Base-by-base conservation (phyloP, 2,113 vertebrate genomes). In the Sylvilagus bachmani region DNA sequence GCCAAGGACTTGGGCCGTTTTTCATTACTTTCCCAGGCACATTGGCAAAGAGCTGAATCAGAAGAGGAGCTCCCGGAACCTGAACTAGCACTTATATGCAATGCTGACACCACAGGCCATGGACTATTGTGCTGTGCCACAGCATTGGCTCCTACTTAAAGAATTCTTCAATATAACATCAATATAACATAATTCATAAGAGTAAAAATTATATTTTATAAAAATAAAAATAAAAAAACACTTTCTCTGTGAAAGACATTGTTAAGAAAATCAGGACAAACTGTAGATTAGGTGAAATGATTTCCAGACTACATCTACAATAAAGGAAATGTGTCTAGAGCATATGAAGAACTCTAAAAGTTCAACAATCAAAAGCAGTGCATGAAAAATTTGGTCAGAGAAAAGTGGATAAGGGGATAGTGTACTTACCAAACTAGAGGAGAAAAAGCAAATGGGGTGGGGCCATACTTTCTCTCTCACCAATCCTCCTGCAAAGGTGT, bases 261-360 rank as follows among this genome's bases (percentile, higher is more conserved):
- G 16, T 67, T 77, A 74, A 86, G 25, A 38, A 61, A 92, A 84
- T 66, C 14, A 85, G 84, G 66, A 62, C 27, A 78, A 82, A 17
- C 27, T 89, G 36, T 0, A 86, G 29, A 64, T 33, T 61, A 8
- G 11, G 51, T 89, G 71, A 89, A 82, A 83, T 74, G 90, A 92
- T 79, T 92, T 93, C 1, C 6, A 94, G 77, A 87, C 79, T 87
- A 64, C 6, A 74, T 70, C 75, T n/a, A 6, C 67, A 86, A 55
- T 27, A 91, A 70, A 64, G 82, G 10, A 90, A n/a, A 55, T n/a
- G 3, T 79, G 38, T 21, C 38, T 24, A 69, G 19, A 77, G 21
- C 79, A 74, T 75, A 14, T 51, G 16, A 87, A 87, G 58, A 55
- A 75, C 8, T 51, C n/a, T 88, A 3, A 90, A 91, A 83, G 75